Evolutionary conservation across 2,888 invertebrate species (phyloP).

Genomic region (Salpingus planirostris): DNA sequence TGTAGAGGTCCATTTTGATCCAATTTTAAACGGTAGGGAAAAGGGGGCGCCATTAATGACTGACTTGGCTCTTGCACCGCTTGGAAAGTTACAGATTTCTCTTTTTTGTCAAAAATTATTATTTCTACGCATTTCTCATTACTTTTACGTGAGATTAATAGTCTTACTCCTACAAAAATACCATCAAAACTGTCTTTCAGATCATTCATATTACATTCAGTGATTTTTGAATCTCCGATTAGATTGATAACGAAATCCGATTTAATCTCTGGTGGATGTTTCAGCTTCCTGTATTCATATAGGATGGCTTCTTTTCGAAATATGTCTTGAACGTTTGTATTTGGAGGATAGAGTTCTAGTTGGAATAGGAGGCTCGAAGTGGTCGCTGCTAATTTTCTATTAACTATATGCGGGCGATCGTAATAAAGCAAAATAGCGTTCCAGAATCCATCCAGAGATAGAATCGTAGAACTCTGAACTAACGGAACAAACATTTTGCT

Average conservation of each 20-base stretch:
- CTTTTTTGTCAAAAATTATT: conserved; percentile 39
- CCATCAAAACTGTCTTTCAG: conserved; percentile 21
- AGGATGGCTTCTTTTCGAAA: conserved; percentile 29
- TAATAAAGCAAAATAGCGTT: conserved; percentile 43
- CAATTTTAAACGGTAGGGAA: conserved; percentile 42
- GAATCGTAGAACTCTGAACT: not conserved
- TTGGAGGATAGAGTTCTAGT: conserved; percentile 14
- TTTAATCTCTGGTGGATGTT: conserved; percentile 24
- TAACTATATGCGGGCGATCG: conserved; percentile 61
- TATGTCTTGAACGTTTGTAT: conserved; percentile 27
- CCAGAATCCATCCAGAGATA: not conserved
- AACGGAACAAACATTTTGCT: not conserved
- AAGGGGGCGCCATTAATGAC: conserved; percentile 41
- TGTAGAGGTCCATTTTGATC: conserved; percentile 32
- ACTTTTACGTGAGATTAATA: conserved; percentile 39
- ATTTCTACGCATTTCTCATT: conserved; percentile 31
- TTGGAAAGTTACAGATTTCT: conserved; percentile 41
- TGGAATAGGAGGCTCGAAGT: conserved; percentile 28
- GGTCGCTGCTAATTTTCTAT: conserved; percentile 58
- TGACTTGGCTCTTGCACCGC: conserved; percentile 40
- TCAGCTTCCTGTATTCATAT: conserved; percentile 33
- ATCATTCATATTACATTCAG: conserved; percentile 20
- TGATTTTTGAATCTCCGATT: conserved; percentile 28
- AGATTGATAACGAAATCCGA: conserved; percentile 27
- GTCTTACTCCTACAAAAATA: conserved; percentile 38